Evolutionary conservation across 2,113 vertebrate genomes (phyloP), one percentile per base, ranked within the genome.

Genomic region (Helogale parvula): DNA sequence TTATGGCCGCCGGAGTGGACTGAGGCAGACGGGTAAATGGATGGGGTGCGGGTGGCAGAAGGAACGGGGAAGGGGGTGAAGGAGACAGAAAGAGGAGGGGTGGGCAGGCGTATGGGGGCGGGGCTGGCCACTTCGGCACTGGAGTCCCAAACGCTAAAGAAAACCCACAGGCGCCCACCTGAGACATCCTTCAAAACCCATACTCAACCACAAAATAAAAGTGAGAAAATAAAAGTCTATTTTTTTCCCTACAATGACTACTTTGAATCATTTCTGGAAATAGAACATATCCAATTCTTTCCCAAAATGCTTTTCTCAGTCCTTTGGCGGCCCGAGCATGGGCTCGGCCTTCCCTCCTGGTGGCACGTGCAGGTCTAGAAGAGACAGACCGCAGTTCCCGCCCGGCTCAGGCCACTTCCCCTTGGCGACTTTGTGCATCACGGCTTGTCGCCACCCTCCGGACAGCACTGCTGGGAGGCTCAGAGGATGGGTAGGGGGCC

Each of bases 291-390:
- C 47, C 19, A 3, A 38, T 50, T 60, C 21, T 72, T 50, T 33
- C 68, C 57, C 15, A 2, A 50, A 66, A 69, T 65, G 17, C 79
- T 50, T 60, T 15, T 47, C 16, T 33, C 12, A 8, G 47, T 27
- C 47, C 87, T 76, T 38, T 13, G n/a, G 65, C 16, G 50, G 13
- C 57, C 50, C 27, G 35, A 68, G 33, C 52, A 16, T 1, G 2
- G 89, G 29, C 4, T 47, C 2, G 3, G 15, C 17, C 41, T 9
- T 25, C 15, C 54, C 52, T 60, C 12, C 0, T 0, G 5, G 52
- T 11, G 3, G 10, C 50, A 10, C 57, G 57, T 60, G 11, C 38
- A 35, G 66, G 68, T 77, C 35, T 80, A n/a, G 14, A 65, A 9
- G 4, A 38, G 45, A 14, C 9, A 8, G 63, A 4, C 41, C 2